Evolutionary conservation across 2,888 invertebrate species (phyloP).

Genomic region (Xylophagus ater): DNA sequence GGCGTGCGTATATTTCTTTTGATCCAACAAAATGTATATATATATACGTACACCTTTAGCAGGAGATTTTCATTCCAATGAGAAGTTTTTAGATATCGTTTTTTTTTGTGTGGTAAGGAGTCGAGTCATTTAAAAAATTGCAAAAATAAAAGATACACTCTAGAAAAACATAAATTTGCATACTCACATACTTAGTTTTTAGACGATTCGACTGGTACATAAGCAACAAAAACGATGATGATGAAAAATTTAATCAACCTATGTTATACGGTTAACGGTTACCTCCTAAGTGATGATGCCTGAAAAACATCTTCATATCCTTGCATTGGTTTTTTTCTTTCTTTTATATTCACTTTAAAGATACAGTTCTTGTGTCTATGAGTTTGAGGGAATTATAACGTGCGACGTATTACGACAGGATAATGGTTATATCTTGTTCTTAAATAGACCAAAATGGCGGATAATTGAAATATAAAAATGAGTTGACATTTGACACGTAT

Average conservation of each 20-base stretch:
- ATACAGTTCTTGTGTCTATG: not conserved
- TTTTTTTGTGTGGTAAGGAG: not conserved
- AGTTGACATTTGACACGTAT: no score
- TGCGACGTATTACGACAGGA: constrained; percentile 5
- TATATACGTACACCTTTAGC: not conserved
- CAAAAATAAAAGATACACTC: constrained; percentile 18
- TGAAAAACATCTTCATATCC: not conserved
- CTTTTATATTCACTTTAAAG: not conserved
- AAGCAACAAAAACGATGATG: constrained; percentile 9
- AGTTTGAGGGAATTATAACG: not conserved
- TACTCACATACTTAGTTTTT: no score
- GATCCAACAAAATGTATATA: constrained; percentile 6
- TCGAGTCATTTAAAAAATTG: constrained; percentile 19
- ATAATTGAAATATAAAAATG: constrained; percentile 10
- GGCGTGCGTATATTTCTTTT: constrained; percentile 13
- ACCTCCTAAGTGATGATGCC: not conserved
- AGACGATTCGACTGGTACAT: no score
- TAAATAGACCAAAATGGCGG: constrained; percentile 3
- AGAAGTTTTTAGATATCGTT: not conserved
- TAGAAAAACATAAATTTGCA: constrained; percentile 18
- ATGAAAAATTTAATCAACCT: constrained; percentile 19
- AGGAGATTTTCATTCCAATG: not conserved
- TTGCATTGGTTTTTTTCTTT: not conserved
- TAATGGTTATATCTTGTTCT: constrained; percentile 6
- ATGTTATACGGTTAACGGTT: constrained; percentile 12